phyloP scores from a whole-genome alignment of 2,888 invertebrate species.

The Sinhomidia bicolor region DNA sequence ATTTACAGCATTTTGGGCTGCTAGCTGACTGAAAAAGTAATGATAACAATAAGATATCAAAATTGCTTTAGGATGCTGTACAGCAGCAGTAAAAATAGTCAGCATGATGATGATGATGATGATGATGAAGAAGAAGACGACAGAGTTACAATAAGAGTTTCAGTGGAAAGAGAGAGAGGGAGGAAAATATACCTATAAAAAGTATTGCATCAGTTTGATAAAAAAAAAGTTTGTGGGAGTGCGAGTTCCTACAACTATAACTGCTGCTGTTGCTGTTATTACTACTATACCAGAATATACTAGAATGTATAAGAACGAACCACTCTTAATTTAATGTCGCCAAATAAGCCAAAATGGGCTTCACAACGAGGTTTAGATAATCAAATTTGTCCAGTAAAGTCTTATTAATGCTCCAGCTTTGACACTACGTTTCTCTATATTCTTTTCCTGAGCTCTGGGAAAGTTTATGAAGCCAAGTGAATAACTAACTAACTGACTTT shows the following conservation, averaged over 20 bases:
- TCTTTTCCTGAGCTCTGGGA: not conserved
- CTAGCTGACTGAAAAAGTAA: not conserved
- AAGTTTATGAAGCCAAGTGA: not conserved
- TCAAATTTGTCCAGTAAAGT: conserved; percentile 73
- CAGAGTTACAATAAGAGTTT: not conserved
- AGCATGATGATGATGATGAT: too few relatives aligned
- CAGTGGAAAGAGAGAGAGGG: not conserved
- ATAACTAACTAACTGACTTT: not conserved
- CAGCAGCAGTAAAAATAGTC: too few relatives aligned
- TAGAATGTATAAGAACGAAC: not conserved
- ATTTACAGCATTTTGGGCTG: not conserved
- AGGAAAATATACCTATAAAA: not conserved
- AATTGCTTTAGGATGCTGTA: not conserved
- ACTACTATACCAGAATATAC: too few relatives aligned
- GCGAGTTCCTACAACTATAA: too few relatives aligned
- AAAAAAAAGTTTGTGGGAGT: too few relatives aligned
- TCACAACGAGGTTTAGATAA: conserved; percentile 64
- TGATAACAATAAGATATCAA: not conserved
- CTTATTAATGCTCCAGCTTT: conserved; percentile 69
- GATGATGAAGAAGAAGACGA: not conserved
- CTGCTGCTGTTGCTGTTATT: not conserved
- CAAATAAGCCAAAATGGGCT: conserved; percentile 65
- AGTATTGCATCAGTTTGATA: too few relatives aligned
- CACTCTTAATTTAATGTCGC: conserved; percentile 65
- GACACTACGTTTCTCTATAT: conserved; percentile 39